A percentile compares a stretch with the other conserved stretches of the same genome.
Conservation (phyloP, 2,113 vertebrate genomes). For the Genyomyrus donnyi region DNA sequence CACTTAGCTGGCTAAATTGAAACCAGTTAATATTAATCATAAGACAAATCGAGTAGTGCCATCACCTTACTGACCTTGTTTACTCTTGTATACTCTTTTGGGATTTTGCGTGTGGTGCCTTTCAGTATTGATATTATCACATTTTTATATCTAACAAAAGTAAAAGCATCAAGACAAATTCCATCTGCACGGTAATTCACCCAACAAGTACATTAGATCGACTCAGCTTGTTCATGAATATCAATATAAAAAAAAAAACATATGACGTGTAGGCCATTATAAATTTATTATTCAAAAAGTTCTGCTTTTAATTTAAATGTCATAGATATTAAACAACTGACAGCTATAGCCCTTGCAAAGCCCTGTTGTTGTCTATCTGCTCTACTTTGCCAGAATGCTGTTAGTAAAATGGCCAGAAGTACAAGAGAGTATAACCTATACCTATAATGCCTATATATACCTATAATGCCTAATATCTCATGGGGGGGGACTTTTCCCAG, state of each 20-base stretch:
- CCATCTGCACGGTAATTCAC: not conserved
- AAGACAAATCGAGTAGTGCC: not conserved
- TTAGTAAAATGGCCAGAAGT: not conserved
- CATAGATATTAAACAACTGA: not conserved
- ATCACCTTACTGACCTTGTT: not conserved
- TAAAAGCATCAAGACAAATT: not conserved
- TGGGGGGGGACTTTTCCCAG: not conserved
- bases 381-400: not conserved
- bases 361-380: not conserved
- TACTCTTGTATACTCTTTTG: not conserved
- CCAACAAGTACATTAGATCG: not conserved
- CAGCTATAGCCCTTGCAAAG: not conserved
- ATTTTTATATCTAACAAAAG: not conserved
- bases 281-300: not conserved
- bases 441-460: not conserved
- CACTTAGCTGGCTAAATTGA: not conserved
- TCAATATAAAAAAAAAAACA: not conserved
- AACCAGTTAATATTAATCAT: not conserved
- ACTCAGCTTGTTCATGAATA: not conserved
- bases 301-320: not conserved
- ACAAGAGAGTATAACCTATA: not conserved
- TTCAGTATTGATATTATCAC: not conserved
- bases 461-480: not conserved
- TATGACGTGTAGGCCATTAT: not conserved
- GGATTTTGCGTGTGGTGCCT: not conserved